Base-by-base conservation (phyloP, 1,140 invertebrate species). In the Orchestia grillus region DNA sequence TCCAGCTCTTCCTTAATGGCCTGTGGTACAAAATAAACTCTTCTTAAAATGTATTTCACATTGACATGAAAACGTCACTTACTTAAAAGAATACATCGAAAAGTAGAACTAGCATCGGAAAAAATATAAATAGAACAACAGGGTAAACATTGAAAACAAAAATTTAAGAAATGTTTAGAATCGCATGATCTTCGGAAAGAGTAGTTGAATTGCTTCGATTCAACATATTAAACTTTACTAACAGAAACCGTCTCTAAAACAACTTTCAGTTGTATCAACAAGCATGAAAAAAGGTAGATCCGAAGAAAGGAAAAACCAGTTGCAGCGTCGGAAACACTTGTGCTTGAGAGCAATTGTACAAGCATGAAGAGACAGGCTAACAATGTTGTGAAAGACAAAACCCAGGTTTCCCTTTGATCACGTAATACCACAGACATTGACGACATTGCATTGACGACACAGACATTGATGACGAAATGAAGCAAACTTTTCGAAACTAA, bases 1-100 rank as follows among this genome's bases (percentile, higher is more conserved):
- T 99, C 98, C 42, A 99, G 98, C 97, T 99, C 99, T 97, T 99
- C 99, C 97, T 99, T 99, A 96, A 99, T 98, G 97, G 98, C 98
- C 98, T 99, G 97, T 0, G 97, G 44, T 6, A 44, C 11, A 36
- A 47, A 45, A 40, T 8, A 90, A 77, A 36, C 62, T 1, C 36
- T 8, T 77, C 28, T 15, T 77, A 28, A 77, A 23, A 77, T 36
- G 28, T 36, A 36, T 19, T 28, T 77, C 11, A 3, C 11, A 77
- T 19, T 77, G 28, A 77, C 28, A 15, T 23, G 28, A 1, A 77
- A 23, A 23, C 1, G 11, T 77, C 62, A 77, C 62, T 19, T 28
- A 3, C 62, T 77, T 77, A 3, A 23, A 15, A 77, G 15, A 77
- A 77, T 23, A 28, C 28, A 23, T 15, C 47, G 62, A 77, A 77